A percentile compares a stretch with the other conserved stretches of the same genome.
phyloP scores from a whole-genome alignment of 1,140 invertebrate species.

The Metaphire vulgaris region DNA sequence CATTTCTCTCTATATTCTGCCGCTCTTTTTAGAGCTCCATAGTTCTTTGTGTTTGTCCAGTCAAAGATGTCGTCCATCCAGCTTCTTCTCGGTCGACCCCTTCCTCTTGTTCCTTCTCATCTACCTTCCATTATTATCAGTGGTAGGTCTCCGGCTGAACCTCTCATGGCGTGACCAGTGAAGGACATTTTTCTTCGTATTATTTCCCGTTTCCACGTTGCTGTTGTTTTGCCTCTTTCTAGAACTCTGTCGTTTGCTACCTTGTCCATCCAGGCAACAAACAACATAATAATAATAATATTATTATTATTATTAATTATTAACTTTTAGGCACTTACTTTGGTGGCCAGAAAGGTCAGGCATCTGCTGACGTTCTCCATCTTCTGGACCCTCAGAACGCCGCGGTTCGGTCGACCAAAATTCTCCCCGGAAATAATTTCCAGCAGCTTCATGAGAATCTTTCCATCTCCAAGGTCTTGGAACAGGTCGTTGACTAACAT shows the following conservation, averaged over 20 bases:
- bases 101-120: too few relatives aligned
- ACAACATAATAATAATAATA: not conserved
- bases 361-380: conserved; percentile 99
- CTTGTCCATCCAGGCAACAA: not conserved
- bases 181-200: too few relatives aligned
- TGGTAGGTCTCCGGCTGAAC: too few relatives aligned
- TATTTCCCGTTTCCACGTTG: too few relatives aligned
- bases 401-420: conserved; percentile 90
- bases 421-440: conserved; percentile 99
- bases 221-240: not conserved
- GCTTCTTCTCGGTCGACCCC: too few relatives aligned
- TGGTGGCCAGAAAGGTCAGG: conserved; percentile 91
- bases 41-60: too few relatives aligned
- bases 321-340: conserved; percentile 58
- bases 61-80: too few relatives aligned
- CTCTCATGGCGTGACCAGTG: too few relatives aligned
- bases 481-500: conserved; percentile 85
- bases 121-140: too few relatives aligned
- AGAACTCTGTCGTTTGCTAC: not conserved
- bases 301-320: not conserved
- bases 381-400: conserved; percentile 95
- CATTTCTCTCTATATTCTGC: too few relatives aligned
- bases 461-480: conserved; percentile 88
- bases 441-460: conserved; percentile 87
- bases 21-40: too few relatives aligned